Percentiles rank a stretch among this genome's conserved stretches.
Evolutionary conservation across 2,797 vertebrate species (phyloP).

Genomic region (Sebastes dallii): DNA sequence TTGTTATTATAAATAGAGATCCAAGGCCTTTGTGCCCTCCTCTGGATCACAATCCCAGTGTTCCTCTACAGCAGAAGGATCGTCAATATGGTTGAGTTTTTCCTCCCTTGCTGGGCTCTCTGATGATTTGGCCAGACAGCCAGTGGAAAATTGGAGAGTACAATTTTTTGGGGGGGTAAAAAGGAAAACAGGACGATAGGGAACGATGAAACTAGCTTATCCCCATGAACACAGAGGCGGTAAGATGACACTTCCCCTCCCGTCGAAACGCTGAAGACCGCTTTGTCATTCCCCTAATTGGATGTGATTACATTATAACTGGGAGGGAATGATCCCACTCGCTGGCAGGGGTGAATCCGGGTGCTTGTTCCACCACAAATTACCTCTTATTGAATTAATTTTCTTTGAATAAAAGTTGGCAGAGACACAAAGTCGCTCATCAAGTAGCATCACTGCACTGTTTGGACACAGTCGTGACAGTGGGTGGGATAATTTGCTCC

Average conservation of each 20-base stretch:
- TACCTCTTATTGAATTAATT: slow-evolving; percentile 68
- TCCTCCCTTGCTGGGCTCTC: slow-evolving; percentile 55
- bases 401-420: slow-evolving; percentile 58
- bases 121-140: slow-evolving; percentile 73
- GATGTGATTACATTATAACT: slow-evolving; percentile 69
- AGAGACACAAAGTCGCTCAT: slow-evolving; percentile 12
- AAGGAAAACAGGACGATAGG: slow-evolving; percentile 52
- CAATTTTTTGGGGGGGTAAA: slow-evolving; percentile 29
- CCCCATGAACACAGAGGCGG: slow-evolving; percentile 39
- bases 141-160: slow-evolving; percentile 63
- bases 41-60: slow-evolving; percentile 49
- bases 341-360: slow-evolving; percentile 50
- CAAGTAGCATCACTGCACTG: slow-evolving; percentile 7
- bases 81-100: slow-evolving; percentile 67
- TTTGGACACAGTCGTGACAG: slow-evolving; percentile 48
- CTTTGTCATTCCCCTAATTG: slow-evolving; percentile 72
- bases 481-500: slow-evolving; percentile 26
- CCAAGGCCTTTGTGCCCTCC: neutral
- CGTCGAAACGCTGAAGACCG: slow-evolving; percentile 46
- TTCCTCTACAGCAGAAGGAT: slow-evolving; percentile 57
- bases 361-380: slow-evolving; percentile 60
- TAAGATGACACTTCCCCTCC: slow-evolving; percentile 66
- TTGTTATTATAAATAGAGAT: neutral
- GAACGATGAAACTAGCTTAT: slow-evolving; percentile 50
- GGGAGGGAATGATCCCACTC: slow-evolving; percentile 55